Conservation (phyloP, 2,113 vertebrate genomes). For the Ophthalmotilapia sp. region DNA sequence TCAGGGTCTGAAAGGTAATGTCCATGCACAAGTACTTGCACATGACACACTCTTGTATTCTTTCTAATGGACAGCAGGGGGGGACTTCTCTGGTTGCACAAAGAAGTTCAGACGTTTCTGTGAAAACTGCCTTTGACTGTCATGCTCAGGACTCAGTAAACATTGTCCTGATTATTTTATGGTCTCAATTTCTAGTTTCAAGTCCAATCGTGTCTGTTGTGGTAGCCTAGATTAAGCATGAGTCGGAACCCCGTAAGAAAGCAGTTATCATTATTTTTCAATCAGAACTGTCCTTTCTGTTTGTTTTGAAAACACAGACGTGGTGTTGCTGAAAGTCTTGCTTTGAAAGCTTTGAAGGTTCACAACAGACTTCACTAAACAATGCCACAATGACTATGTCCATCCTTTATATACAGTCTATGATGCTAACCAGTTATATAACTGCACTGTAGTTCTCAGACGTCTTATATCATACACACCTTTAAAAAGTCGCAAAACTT, state of each 20-base stretch:
- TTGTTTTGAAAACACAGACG: background rate
- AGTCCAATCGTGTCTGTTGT: background rate
- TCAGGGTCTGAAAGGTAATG: background rate
- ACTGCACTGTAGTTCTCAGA: background rate
- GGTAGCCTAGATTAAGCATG: background rate
- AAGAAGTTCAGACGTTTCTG: background rate
- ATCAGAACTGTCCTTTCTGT: background rate
- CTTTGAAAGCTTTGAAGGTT: background rate
- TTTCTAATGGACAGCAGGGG: background rate
- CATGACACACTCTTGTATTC: background rate
- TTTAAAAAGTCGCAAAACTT: background rate
- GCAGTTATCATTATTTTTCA: background rate
- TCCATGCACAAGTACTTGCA: background rate
- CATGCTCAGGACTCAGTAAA: background rate
- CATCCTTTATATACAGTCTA: background rate
- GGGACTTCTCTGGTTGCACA: background rate
- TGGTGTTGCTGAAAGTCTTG: background rate
- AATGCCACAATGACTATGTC: background rate
- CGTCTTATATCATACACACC: background rate
- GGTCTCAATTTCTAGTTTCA: background rate
- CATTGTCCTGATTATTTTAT: background rate
- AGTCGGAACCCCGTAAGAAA: background rate
- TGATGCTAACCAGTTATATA: background rate
- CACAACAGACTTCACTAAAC: background rate
- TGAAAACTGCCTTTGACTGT: background rate